Percentiles rank a stretch among this genome's conserved stretches.
Evolutionary conservation across 2,797 vertebrate genomes (phyloP).

Genomic region (Limosa lapponica): DNA sequence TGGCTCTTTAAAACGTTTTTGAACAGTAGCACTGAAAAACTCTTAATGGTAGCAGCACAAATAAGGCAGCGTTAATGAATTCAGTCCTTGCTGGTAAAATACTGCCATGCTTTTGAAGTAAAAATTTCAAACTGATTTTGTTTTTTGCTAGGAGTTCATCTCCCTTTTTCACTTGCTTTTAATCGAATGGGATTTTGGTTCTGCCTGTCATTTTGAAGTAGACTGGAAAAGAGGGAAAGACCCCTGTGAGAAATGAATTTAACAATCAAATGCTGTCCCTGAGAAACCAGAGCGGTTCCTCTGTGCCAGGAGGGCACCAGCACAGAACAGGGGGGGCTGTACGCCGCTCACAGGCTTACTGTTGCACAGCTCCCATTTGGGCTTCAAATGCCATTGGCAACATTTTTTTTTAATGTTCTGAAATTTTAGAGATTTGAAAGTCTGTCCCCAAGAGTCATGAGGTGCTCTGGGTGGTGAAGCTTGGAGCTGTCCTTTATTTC

Average conservation of each 20-base stretch:
- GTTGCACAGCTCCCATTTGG: background rate
- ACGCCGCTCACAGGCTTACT: background rate
- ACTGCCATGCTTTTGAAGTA: slow-evolving; percentile 26
- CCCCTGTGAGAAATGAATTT: slow-evolving; percentile 4
- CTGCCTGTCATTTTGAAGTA: background rate
- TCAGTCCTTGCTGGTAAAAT: slow-evolving; percentile 33
- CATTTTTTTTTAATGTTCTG: background rate
- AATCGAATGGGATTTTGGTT: background rate
- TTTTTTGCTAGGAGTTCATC: slow-evolving; percentile 23
- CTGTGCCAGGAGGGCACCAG: background rate
- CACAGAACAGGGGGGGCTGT: background rate
- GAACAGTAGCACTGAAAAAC: background rate
- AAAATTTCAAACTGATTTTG: slow-evolving; percentile 31
- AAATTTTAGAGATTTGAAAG: background rate
- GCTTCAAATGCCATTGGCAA: background rate
- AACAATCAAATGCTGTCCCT: slow-evolving; percentile 15
- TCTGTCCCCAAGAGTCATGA: background rate
- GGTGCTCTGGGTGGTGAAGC: background rate
- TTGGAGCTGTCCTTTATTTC: background rate
- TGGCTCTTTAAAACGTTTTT: background rate
- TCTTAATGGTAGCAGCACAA: background rate
- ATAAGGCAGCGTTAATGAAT: background rate
- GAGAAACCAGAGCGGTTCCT: background rate
- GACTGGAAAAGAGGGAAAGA: background rate
- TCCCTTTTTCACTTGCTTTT: slow-evolving; percentile 2